Evolutionary conservation across 2,797 vertebrate species (phyloP), one percentile per base, ranked within the genome.

Genomic region (Cyclura pinguis): DNA sequence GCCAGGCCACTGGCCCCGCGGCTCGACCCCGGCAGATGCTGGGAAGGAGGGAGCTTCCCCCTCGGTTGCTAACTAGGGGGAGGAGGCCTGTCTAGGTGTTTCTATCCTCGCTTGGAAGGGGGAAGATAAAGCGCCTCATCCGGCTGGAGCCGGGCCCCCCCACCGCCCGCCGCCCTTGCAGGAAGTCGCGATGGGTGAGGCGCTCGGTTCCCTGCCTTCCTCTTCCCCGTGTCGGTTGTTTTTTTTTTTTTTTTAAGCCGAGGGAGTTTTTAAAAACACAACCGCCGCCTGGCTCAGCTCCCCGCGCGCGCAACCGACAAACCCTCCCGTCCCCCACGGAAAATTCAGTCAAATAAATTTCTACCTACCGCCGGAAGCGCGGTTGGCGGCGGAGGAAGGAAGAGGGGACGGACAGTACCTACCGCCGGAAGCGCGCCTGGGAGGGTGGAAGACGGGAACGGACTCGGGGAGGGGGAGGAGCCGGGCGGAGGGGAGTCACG

Each of bases 341-440:
- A 24, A 86, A 74, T 35, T 57, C 27, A 59, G 3, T n/a, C 57
- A 50, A 52, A 87, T 78, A 87, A 32, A 87, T 50, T 32, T 24
- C 22, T 76, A 84, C 88, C 88, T 74, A 82, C 80, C 78, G 80
- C 88, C 88, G 78, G 81, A 73, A 89, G 80, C 80, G 69, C 81
- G 57, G 76, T 22, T 80, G 74, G 35, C 35, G 50, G 89, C 84
- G 47, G 64, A 73, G 62, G 50, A 42, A 85, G 32, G 89, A 35
- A 80, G 35, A 80, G 77, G 24, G 84, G 84, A 85, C 83, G 84
- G 76, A 81, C 89, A 50, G 13, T 55, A 80, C 77, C 85, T 81
- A 81, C 89, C 77, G 77, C 89, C 89, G 77, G 89, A 85, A 85
- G 77, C 77, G 77, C 52, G 20, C 52, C 77, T 73, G 84, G 89